phyloP scores from a whole-genome alignment of 2,113 vertebrate species.

The Marcusenius ussheri region DNA sequence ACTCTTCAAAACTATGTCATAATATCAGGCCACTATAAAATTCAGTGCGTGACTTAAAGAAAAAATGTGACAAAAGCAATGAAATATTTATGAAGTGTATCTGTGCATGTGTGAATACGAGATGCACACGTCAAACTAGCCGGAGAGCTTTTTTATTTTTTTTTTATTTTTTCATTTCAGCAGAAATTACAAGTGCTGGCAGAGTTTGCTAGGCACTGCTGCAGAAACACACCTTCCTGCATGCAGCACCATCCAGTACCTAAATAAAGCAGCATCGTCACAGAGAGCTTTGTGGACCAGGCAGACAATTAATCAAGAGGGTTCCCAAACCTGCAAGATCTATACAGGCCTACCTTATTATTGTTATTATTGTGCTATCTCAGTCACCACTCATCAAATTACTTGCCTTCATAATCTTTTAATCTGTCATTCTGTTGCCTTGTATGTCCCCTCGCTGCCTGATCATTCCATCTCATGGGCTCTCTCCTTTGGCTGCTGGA shows the following conservation, averaged over 20 bases:
- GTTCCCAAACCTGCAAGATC: neutral
- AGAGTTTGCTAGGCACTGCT: slow-evolving; percentile 1
- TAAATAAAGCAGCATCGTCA: neutral
- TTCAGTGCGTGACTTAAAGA: neutral
- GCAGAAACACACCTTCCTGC: neutral
- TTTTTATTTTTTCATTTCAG: neutral
- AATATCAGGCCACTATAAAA: neutral
- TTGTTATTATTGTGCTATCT: neutral
- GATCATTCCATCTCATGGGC: neutral
- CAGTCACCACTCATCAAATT: neutral
- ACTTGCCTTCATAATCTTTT: neutral
- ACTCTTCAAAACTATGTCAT: neutral
- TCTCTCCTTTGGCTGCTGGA: neutral
- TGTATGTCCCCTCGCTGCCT: neutral
- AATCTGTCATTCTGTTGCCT: neutral
- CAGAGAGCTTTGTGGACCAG: neutral
- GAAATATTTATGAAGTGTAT: neutral
- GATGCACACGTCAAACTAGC: neutral
- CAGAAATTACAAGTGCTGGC: neutral
- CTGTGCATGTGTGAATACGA: neutral
- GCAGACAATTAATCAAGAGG: neutral
- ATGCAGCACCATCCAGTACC: neutral
- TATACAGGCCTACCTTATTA: neutral
- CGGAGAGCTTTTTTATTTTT: neutral
- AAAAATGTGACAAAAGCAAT: neutral